A percentile compares a stretch with the other conserved stretches of the same genome.
phyloP scores from a whole-genome alignment of 2,888 invertebrate genomes.

The Erannis defoliaria region DNA sequence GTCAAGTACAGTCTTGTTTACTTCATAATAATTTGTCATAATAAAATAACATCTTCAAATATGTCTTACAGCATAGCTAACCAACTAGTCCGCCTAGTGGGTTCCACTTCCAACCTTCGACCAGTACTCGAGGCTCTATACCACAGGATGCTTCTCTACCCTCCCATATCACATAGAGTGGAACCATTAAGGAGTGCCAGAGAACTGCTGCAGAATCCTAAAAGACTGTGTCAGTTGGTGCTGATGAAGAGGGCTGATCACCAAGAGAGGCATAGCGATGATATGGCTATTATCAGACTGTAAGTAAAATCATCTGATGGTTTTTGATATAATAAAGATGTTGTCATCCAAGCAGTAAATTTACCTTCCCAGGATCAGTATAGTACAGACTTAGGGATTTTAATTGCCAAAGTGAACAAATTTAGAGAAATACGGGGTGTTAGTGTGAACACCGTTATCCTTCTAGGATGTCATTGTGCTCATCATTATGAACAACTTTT shows the following conservation, averaged over 20 bases:
- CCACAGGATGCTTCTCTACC: conserved; percentile 96
- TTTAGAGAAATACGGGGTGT: too few relatives aligned
- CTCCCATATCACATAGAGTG: conserved; percentile 93
- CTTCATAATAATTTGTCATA: neutral
- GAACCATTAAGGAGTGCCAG: conserved; percentile 94
- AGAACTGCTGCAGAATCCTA: conserved; percentile 93
- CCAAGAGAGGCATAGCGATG: conserved; percentile 87
- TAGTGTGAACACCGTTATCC: too few relatives aligned
- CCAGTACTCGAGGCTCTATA: conserved; percentile 97
- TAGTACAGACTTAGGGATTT: too few relatives aligned
- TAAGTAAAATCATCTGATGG: too few relatives aligned
- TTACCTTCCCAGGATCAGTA: too few relatives aligned
- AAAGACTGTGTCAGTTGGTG: conserved; percentile 91
- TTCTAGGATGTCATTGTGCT: too few relatives aligned
- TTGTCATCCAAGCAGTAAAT: too few relatives aligned
- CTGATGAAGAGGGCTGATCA: conserved; percentile 88
- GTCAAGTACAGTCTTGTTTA: neutral
- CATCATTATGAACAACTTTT: too few relatives aligned
- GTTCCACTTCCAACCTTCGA: conserved; percentile 93
- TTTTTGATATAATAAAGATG: too few relatives aligned
- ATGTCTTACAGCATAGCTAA: conserved; percentile 88
- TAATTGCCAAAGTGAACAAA: too few relatives aligned
- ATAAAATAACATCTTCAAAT: neutral
- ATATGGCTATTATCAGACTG: conserved; percentile 94
- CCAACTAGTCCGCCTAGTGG: conserved; percentile 95